Conservation (phyloP, 2,113 vertebrate genomes). For the Mastomys natalensis region DNA sequence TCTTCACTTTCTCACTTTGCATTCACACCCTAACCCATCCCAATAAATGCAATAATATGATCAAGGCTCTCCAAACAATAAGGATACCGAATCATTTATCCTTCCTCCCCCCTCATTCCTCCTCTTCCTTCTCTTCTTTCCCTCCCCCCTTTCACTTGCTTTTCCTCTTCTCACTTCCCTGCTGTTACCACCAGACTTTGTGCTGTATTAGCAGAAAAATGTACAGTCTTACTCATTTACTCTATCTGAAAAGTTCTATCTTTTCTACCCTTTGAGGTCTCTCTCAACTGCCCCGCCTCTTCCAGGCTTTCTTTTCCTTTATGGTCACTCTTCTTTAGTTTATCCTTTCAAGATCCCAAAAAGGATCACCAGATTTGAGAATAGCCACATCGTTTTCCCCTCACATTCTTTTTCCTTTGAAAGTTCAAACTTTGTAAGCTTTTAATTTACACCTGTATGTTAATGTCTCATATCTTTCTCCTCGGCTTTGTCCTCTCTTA, state of each 20-base stretch:
- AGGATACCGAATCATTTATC: not conserved
- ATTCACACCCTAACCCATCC: not conserved
- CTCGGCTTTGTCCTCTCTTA: slow-evolving; percentile 10
- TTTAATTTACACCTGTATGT: not conserved
- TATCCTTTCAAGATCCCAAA: not conserved
- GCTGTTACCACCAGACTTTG: not conserved
- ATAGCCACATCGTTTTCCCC: not conserved
- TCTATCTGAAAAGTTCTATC: slow-evolving; percentile 38
- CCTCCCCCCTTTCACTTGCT: not conserved
- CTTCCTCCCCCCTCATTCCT: not conserved
- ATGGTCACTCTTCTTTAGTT: not conserved
- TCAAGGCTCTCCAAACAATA: not conserved
- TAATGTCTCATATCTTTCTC: slow-evolving; percentile 17
- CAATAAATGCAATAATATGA: not conserved
- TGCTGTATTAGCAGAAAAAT: not conserved
- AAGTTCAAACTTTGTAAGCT: not conserved
- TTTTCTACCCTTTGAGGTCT: not conserved
- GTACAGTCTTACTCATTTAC: not conserved
- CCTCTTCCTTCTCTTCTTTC: not conserved
- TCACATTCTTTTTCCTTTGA: not conserved
- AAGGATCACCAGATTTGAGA: not conserved
- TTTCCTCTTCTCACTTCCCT: not conserved
- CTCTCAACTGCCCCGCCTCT: not conserved
- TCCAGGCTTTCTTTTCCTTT: not conserved
- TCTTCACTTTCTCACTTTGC: not conserved